Percentiles rank a stretch among this genome's conserved stretches.
These are phyloP conservation scores for Cataglyphis albicans DNA, from an alignment of 2,888 invertebrate genomes.

Conservation along the genomic window DNA sequence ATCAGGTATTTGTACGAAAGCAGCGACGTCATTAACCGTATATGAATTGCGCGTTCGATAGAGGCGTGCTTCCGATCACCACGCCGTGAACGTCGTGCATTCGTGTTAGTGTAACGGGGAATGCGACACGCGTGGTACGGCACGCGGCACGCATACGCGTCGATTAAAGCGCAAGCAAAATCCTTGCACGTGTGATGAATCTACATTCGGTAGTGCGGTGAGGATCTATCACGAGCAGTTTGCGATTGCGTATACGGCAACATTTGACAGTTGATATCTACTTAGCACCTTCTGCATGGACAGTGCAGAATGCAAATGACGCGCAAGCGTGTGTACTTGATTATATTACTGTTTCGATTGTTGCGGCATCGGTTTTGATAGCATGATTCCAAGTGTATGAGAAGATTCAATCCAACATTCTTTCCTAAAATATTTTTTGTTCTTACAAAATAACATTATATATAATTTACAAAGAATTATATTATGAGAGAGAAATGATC, in stretches of 20 bases:
- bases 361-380: neutral
- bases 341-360: neutral
- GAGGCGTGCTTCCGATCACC: slow-evolving; percentile 33
- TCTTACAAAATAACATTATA: neutral
- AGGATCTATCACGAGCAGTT: slow-evolving; percentile 37
- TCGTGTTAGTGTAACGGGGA: slow-evolving; percentile 27
- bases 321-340: neutral
- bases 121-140: slow-evolving; percentile 17
- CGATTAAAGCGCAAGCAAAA: slow-evolving; percentile 46
- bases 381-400: neutral
- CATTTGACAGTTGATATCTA: slow-evolving; percentile 32
- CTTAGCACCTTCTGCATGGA: slow-evolving; percentile 44
- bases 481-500: too few relatives aligned
- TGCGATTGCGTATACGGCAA: slow-evolving; percentile 7
- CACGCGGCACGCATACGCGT: slow-evolving; percentile 41
- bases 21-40: slow-evolving; percentile 62
- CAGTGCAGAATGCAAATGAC: slow-evolving; percentile 30
- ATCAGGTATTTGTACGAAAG: slow-evolving; percentile 56
- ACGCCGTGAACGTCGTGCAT: slow-evolving; percentile 12
- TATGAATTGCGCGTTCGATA: slow-evolving; percentile 61
- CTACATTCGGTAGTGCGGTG: neutral
- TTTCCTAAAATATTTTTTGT: neutral
- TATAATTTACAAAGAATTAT: neutral
- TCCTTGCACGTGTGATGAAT: slow-evolving; percentile 52
- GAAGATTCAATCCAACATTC: neutral